Evolutionary conservation across 2,113 vertebrate species (phyloP).

Genomic region (Morone chrysops): DNA sequence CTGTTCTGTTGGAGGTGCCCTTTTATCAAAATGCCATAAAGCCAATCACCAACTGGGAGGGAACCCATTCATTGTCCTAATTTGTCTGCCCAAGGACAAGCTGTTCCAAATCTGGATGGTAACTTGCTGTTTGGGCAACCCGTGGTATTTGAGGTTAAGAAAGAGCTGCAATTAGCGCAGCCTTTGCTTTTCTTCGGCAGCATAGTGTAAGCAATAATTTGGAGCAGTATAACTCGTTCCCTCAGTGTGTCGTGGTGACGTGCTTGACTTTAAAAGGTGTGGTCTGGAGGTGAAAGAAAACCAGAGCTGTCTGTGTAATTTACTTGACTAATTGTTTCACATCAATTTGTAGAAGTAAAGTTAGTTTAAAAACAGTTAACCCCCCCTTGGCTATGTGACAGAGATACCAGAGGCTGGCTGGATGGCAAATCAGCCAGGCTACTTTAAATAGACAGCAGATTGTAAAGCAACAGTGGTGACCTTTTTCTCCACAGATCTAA

Average conservation of each 20-base stretch:
- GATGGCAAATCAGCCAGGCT: not conserved
- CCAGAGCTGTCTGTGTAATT: constrained; percentile 6
- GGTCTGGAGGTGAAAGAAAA: constrained; percentile 32
- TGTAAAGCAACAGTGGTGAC: not conserved
- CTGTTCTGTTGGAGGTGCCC: constrained; percentile 3
- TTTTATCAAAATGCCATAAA: constrained; percentile 56
- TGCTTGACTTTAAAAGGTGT: constrained; percentile 36
- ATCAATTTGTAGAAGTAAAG: constrained; percentile 14
- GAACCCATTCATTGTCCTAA: constrained; percentile 57
- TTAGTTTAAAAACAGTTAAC: not conserved
- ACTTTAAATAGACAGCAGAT: not conserved
- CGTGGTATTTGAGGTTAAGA: constrained; percentile 50
- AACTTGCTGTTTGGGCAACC: constrained; percentile 47
- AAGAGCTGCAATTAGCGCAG: constrained; percentile 62
- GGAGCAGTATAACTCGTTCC: constrained; percentile 27
- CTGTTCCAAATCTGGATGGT: constrained; percentile 62
- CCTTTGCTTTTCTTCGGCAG: constrained; percentile 48
- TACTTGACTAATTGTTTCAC: constrained; percentile 14
- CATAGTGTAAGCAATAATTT: constrained; percentile 62
- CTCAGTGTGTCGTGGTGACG: constrained; percentile 35
- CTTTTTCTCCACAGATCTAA: not conserved
- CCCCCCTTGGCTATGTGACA: not conserved
- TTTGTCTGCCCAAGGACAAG: constrained; percentile 46
- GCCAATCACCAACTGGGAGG: constrained; percentile 37
- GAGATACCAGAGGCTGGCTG: not conserved